Evolutionary conservation across 2,113 vertebrate species (phyloP).

Genomic region (Pygoscelis adeliae): DNA sequence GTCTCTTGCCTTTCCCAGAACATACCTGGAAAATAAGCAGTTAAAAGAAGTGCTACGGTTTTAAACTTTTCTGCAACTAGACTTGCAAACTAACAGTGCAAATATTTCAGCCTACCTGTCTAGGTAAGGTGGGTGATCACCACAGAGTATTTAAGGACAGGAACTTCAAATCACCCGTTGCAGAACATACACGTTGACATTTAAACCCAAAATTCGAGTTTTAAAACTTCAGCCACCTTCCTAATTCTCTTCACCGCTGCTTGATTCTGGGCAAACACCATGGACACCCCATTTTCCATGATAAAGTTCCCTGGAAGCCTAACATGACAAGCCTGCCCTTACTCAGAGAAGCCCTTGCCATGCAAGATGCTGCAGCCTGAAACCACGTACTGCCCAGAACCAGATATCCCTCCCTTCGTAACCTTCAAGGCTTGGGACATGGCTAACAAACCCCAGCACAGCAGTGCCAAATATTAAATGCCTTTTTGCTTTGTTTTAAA

Average conservation of each 20-base stretch:
- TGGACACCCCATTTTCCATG: background rate
- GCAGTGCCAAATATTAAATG: background rate
- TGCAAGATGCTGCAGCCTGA: background rate
- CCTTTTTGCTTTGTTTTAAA: background rate
- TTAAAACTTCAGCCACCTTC: background rate
- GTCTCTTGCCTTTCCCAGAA: background rate
- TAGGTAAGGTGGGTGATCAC: background rate
- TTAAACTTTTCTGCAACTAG: background rate
- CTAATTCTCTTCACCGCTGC: background rate
- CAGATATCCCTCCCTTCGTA: background rate
- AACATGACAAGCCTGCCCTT: background rate
- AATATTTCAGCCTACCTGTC: background rate
- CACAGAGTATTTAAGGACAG: background rate
- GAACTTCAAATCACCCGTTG: background rate
- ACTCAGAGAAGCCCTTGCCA: background rate
- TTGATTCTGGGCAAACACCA: background rate
- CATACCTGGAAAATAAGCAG: background rate
- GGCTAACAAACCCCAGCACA: background rate
- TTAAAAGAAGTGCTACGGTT: background rate
- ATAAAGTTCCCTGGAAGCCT: background rate
- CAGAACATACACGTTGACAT: background rate
- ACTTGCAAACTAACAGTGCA: background rate
- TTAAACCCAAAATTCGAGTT: background rate
- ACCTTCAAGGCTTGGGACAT: background rate
- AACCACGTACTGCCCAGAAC: background rate